Evolutionary conservation across 92 coral and sea anemone species (phyloP).

Genomic region (Parazoanthus atlanticus): DNA sequence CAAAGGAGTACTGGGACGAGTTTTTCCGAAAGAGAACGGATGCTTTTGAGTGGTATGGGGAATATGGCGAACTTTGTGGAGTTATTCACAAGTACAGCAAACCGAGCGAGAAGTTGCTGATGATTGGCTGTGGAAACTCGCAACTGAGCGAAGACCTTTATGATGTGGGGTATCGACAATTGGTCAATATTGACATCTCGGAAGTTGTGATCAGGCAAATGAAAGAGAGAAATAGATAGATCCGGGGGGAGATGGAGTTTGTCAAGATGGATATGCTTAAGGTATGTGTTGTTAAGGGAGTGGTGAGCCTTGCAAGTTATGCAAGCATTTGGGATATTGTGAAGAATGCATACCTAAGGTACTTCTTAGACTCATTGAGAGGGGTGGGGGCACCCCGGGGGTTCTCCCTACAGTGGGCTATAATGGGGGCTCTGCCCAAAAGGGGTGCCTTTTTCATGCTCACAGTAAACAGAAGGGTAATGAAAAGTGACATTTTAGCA

Average conservation of each 20-base stretch:
- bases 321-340: too few species aligned
- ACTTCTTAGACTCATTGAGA: too few species aligned
- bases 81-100: conserved; percentile 85
- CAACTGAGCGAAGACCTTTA: conserved; percentile 79
- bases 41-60: conserved; percentile 72
- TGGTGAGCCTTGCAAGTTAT: background rate
- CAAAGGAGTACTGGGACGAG: conserved; percentile 73
- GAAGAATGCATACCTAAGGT: too few species aligned
- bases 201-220: conserved; percentile 63
- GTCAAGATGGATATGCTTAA: conserved; percentile 63
- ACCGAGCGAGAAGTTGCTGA: conserved; percentile 60
- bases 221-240: conserved; percentile 70
- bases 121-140: conserved; percentile 66
- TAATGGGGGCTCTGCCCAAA: too few species aligned
- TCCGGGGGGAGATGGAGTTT: conserved; percentile 71
- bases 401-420: too few species aligned
- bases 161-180: conserved; percentile 78
- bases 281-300: conserved; percentile 8
- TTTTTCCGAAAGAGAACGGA: conserved; percentile 62
- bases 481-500: too few species aligned
- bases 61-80: conserved; percentile 64
- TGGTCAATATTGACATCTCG: conserved; percentile 79
- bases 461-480: too few species aligned
- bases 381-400: too few species aligned
- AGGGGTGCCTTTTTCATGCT: too few species aligned